Evolutionary conservation across 2,888 invertebrate genomes (phyloP), one percentile per base, ranked within the genome.

Genomic region (Laspeyria flexula): DNA sequence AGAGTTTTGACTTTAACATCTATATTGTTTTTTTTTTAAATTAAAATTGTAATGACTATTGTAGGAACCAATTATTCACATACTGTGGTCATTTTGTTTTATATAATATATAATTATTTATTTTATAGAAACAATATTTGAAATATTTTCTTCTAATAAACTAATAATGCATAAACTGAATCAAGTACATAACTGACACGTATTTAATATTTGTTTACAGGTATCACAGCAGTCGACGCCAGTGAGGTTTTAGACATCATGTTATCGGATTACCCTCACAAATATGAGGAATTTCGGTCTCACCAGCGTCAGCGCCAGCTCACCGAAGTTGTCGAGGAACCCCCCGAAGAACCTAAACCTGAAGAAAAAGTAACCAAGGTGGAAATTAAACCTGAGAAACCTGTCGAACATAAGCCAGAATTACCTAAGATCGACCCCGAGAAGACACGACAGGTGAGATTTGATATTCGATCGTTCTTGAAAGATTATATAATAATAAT

Each of bases 161-260:
- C n/a, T n/a, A n/a, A n/a, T n/a, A n/a, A n/a, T n/a, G n/a, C n/a
- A n/a, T n/a, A n/a, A n/a, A n/a, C n/a, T n/a, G n/a, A n/a, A n/a
- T n/a, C n/a, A n/a, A n/a, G n/a, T n/a, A n/a, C n/a, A n/a, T n/a
- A n/a, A n/a, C n/a, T n/a, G n/a, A n/a, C n/a, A n/a, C n/a, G n/a
- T n/a, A n/a, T n/a, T n/a, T n/a, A n/a, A n/a, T n/a, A n/a, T 18
- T 10, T 21, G 16, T 43, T 23, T 10, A 35, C 59, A 95, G 95
- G 97, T 61, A 91, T 99, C 64, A 99, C 98, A 1, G 98, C 98
- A 0, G 95, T 99, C 3, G 95, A 96, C 74, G 97, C 97, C 56
- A 96, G 97, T 40, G 99, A 99, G 84, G 97, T 99, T 40, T 92
- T 98, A 65, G 99, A 99, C 79, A 96, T 99, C 48, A 98, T 99